Evolutionary conservation across 2,113 vertebrate species (phyloP).

Genomic region (Orthonyx spaldingii): DNA sequence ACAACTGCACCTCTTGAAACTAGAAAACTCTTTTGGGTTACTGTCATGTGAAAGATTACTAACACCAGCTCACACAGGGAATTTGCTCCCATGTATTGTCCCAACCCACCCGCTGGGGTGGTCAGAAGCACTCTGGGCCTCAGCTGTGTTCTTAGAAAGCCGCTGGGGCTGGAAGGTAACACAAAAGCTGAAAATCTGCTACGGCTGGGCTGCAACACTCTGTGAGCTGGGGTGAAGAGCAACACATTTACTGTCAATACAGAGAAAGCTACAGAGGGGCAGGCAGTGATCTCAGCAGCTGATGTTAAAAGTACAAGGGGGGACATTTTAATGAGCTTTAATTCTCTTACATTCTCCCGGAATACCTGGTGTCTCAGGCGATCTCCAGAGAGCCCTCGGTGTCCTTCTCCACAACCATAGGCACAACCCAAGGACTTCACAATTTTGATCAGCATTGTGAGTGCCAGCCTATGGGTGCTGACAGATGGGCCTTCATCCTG

Average conservation of each 20-base stretch:
- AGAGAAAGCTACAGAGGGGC: slow-evolving; percentile 43
- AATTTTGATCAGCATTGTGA: slow-evolving; percentile 98
- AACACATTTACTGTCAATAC: background rate
- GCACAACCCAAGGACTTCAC: slow-evolving; percentile 97
- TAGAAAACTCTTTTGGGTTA: background rate
- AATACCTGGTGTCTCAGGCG: slow-evolving; percentile 96
- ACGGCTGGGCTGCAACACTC: slow-evolving; percentile 10
- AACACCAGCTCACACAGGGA: background rate
- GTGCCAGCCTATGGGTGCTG: slow-evolving; percentile 89
- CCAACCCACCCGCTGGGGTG: background rate
- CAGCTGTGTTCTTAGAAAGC: background rate
- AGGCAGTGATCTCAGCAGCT: slow-evolving; percentile 63
- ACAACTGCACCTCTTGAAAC: background rate
- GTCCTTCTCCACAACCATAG: slow-evolving; percentile 97
- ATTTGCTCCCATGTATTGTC: background rate
- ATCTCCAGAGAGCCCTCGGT: slow-evolving; percentile 94
- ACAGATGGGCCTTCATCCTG: slow-evolving; percentile 84
- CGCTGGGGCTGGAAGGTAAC: background rate
- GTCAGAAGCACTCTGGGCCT: background rate
- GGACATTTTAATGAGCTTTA: slow-evolving; percentile 69
- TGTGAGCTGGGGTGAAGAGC: background rate
- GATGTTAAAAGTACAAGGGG: slow-evolving; percentile 22
- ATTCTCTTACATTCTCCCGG: slow-evolving; percentile 76
- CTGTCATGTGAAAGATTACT: background rate
- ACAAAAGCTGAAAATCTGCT: background rate